These are phyloP conservation scores for Apolygus lucorum DNA, from an alignment of 1,140 invertebrate genomes.

Conservation along the genomic window DNA sequence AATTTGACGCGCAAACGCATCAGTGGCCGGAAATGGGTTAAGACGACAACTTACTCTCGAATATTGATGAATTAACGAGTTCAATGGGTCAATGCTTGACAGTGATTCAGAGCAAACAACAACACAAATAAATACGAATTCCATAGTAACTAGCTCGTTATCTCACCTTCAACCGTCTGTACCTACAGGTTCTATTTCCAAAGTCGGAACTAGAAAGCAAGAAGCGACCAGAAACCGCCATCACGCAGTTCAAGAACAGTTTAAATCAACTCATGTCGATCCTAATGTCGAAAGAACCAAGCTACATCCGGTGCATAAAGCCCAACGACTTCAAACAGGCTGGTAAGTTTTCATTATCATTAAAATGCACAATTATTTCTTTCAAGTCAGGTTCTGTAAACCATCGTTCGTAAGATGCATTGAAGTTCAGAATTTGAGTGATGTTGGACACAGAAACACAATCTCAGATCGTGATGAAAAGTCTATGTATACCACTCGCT, in stretches of 20 bases:
- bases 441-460: no score
- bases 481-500: no score
- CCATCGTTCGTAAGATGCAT: no score
- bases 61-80: no score
- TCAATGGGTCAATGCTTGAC: neutral
- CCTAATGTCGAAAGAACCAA: conserved; percentile 77
- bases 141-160: neutral
- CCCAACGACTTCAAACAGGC: conserved; percentile 68
- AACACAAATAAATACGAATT: neutral
- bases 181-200: conserved; percentile 43
- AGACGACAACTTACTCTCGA: no score
- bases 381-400: no score
- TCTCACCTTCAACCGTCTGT: neutral
- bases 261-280: conserved; percentile 77
- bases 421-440: no score
- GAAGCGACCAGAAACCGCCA: conserved; percentile 79
- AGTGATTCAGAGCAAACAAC: neutral
- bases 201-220: conserved; percentile 61
- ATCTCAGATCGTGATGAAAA: no score
- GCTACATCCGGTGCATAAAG: conserved; percentile 87
- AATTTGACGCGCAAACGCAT: no score
- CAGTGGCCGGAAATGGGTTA: no score
- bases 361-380: no score
- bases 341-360: conserved; percentile 40
- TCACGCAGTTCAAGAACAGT: conserved; percentile 82